These are phyloP conservation scores for Biston betularia DNA, from an alignment of 2,888 invertebrate species.

Conservation along the genomic window DNA sequence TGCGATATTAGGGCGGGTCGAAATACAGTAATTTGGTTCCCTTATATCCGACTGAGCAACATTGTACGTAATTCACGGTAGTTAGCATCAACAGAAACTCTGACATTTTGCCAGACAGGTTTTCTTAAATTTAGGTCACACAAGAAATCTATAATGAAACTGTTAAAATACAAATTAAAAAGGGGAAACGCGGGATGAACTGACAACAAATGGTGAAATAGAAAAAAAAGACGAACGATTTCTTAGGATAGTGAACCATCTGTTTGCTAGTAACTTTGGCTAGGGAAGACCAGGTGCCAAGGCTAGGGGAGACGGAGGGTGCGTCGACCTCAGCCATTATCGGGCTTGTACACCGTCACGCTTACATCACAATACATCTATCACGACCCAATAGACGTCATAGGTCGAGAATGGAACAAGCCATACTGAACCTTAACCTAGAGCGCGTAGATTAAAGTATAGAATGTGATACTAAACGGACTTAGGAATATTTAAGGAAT, in stretches of 20 bases:
- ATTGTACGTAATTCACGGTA: slow-evolving; percentile 13
- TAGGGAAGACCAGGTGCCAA: slow-evolving; percentile 79
- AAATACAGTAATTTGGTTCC: neutral
- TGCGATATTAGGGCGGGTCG: no score
- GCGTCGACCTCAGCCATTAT: slow-evolving; percentile 79
- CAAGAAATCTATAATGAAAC: slow-evolving; percentile 24
- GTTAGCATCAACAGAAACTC: slow-evolving; percentile 27
- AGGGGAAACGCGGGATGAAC: neutral
- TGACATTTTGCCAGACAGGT: slow-evolving; percentile 43
- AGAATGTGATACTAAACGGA: neutral
- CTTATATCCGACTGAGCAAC: slow-evolving; percentile 1
- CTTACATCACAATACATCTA: slow-evolving; percentile 56
- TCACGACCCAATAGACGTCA: slow-evolving; percentile 32
- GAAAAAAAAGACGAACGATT: slow-evolving; percentile 53
- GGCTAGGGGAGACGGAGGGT: slow-evolving; percentile 75
- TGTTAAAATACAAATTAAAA: neutral
- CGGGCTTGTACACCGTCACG: slow-evolving; percentile 67
- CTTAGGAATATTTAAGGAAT: no score
- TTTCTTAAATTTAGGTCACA: slow-evolving; percentile 28
- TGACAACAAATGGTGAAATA: slow-evolving; percentile 15
- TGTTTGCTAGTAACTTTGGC: slow-evolving; percentile 69
- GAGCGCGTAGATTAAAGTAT: neutral
- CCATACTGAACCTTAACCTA: slow-evolving; percentile 22
- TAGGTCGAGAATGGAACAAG: no score
- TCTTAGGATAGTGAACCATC: slow-evolving; percentile 70